Base-by-base conservation (phyloP, 2,888 invertebrate genomes). In the Polymixis lichenea region DNA sequence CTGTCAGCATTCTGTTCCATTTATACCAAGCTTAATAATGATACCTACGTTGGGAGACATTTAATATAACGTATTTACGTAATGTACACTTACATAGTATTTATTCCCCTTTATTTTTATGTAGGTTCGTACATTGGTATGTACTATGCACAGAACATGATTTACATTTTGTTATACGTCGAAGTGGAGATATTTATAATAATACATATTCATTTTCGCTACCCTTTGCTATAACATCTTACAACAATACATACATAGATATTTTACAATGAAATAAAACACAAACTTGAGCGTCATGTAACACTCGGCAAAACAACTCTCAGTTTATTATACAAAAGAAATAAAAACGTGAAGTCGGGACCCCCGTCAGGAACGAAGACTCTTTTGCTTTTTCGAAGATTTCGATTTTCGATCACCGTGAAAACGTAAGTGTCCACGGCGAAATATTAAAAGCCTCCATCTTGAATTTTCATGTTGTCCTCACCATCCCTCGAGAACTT, bases 131-230 rank as follows among this genome's bases (percentile, higher is more conserved):
- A 5, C 28, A 19, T 19, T 32, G 19, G 5, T 56, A 56, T 32
- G 19, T 17, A 13, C 43, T 13, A 28, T 17, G 28, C 5, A 1
- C 49, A 17, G 25, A 25, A 32, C 17, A n/a, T 32, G n/a, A 25
- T 68, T 49, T 51, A 19, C 19, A 69, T 69, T 71, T 69, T 71
- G 38, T 71, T 51, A 49, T 19, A 19, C 69, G 25, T 70, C 49
- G 19, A 51, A 32, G 19, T 15, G 13, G 70, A 25, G 38, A 71
- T 3, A 69, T 71, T 69, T 71, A 74, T 58, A n/a, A 75, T 25
- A 19, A 25, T 74, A n/a, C 32, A 22, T 56, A 25, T 56, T 56
- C 46, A 46, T 56, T 75, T 68, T 69, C 17, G 28, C 22, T 28
- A 69, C 22, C 11, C 2, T 28, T 56, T 6, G 17, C 22, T 66